Conservation (phyloP, 2,888 invertebrate species). For the Oegoconia quadripuncta region DNA sequence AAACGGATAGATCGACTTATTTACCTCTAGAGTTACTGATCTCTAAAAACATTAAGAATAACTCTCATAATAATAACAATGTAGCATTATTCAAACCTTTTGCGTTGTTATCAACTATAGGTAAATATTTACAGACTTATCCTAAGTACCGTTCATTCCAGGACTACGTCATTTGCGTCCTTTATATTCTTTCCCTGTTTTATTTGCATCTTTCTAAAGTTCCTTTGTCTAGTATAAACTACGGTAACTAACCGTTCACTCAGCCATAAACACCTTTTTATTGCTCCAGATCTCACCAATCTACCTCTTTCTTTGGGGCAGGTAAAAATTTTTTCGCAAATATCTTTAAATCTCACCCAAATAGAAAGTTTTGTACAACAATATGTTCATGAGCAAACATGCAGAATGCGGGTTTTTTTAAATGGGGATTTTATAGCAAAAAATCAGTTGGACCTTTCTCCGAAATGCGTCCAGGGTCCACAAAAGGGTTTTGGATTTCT, state of each 20-base stretch:
- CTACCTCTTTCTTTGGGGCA: constrained; percentile 39
- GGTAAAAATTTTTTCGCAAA: constrained; percentile 36
- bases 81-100: too few relatives aligned
- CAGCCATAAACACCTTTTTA: constrained; percentile 11
- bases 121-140: too few relatives aligned
- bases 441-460: constrained; percentile 49
- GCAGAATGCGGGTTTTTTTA: constrained; percentile 50
- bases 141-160: too few relatives aligned
- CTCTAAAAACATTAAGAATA: too few relatives aligned
- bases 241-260: too few relatives aligned
- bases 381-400: constrained; percentile 44
- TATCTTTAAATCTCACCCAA: constrained; percentile 29
- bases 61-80: too few relatives aligned
- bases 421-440: constrained; percentile 38
- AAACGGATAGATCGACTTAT: too few relatives aligned
- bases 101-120: too few relatives aligned
- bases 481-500: constrained; percentile 74
- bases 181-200: too few relatives aligned
- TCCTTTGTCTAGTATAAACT: constrained; percentile 16
- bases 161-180: too few relatives aligned
- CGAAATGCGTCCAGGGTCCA: constrained; percentile 48
- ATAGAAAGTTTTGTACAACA: constrained; percentile 70
- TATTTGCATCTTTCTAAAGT: constrained; percentile 3
- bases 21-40: too few relatives aligned
- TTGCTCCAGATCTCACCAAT: constrained; percentile 45